Conservation (phyloP, 2,888 invertebrate species). For the Nemapogon koenigi region DNA sequence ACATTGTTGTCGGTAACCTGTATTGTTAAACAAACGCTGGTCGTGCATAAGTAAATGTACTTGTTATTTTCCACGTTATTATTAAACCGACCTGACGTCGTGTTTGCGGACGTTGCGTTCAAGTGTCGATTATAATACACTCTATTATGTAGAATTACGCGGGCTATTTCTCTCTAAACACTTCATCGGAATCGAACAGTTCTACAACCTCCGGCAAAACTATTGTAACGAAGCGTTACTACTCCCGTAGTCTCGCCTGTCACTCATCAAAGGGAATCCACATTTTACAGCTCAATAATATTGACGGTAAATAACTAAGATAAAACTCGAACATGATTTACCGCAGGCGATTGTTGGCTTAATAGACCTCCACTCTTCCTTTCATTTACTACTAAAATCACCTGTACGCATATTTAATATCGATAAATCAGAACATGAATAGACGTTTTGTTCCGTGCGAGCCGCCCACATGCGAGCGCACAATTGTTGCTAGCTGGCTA, state of each 20-base stretch:
- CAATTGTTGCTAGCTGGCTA: conserved; percentile 5
- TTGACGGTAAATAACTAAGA: background rate
- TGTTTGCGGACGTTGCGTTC: conserved; percentile 8
- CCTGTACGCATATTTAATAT: conserved; percentile 24
- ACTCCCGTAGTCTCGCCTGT: conserved; percentile 21
- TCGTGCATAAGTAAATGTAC: conserved; percentile 6
- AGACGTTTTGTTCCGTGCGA: conserved; percentile 14
- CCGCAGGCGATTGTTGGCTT: too few species aligned
- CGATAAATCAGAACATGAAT: conserved; percentile 37
- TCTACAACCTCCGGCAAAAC: conserved; percentile 26
- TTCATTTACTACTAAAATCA: conserved; percentile 6
- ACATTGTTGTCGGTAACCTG: conserved; percentile 3
- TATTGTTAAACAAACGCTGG: conserved; percentile 4
- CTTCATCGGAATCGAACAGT: conserved; percentile 30
- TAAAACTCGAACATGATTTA: background rate
- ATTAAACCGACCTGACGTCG: conserved; percentile 2
- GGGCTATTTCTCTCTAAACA: conserved; percentile 31
- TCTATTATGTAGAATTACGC: conserved; percentile 29
- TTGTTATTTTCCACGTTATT: conserved; percentile 8
- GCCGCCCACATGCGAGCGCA: conserved; percentile 19
- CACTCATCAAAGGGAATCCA: conserved; percentile 25
- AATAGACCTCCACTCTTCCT: conserved; percentile 3
- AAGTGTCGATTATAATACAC: conserved; percentile 29
- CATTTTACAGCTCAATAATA: background rate
- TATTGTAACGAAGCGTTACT: conserved; percentile 5